phyloP scores from a whole-genome alignment of 2,797 vertebrate genomes.

The Scolopax bukidnonensis region DNA sequence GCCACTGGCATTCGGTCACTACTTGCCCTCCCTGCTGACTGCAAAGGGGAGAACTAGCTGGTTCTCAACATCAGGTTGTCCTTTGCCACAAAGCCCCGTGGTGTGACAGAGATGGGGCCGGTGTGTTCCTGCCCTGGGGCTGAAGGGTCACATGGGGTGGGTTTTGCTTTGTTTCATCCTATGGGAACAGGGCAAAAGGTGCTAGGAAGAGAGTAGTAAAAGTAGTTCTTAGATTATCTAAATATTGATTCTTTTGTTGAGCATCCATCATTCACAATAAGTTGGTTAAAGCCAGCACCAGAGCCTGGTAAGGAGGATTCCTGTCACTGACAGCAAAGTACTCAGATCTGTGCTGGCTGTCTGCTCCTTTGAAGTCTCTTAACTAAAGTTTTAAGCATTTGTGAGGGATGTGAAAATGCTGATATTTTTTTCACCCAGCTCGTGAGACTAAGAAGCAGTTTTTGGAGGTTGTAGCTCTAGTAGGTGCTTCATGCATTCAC shows the following conservation, averaged over 20 bases:
- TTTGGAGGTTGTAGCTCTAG: not conserved
- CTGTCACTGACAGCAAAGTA: not conserved
- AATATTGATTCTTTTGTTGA: not conserved
- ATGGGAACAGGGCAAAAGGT: not conserved
- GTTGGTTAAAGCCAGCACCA: not conserved
- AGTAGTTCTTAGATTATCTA: not conserved
- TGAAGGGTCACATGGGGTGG: fast-evolving
- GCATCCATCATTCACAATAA: not conserved
- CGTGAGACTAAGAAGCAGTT: not conserved
- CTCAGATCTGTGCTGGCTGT: not conserved
- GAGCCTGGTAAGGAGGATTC: not conserved
- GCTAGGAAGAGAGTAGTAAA: not conserved
- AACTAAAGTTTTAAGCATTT: not conserved
- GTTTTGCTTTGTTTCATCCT: not conserved
- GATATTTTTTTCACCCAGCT: not conserved
- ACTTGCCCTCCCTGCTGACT: not conserved
- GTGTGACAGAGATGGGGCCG: not conserved
- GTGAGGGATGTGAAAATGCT: not conserved
- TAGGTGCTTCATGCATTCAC: not conserved
- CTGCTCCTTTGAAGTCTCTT: not conserved
- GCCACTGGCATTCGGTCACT: fast-evolving
- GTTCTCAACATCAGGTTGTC: not conserved
- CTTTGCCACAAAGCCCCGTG: not conserved
- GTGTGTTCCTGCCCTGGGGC: fast-evolving
- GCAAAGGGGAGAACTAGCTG: not conserved